phyloP scores from a whole-genome alignment of 1,140 invertebrate species.

The Cylas formicarius region DNA sequence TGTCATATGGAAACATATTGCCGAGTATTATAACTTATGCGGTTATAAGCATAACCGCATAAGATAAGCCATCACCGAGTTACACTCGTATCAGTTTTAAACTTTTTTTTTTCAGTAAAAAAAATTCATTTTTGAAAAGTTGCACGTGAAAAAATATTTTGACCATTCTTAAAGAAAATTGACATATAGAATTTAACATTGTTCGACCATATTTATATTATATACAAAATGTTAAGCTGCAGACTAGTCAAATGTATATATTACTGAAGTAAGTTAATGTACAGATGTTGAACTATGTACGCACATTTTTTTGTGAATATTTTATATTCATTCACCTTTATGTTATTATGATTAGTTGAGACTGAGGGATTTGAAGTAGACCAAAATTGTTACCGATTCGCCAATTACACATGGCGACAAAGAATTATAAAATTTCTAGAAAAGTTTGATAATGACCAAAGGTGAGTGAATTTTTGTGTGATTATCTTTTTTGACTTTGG shows the following conservation, averaged over 20 bases:
- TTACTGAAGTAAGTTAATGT: conserved; percentile 21
- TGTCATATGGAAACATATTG: background rate
- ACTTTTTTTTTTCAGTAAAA: background rate
- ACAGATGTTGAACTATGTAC: conserved; percentile 23
- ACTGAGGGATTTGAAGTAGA: too few relatives aligned
- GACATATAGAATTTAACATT: conserved; percentile 14
- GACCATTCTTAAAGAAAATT: conserved; percentile 1
- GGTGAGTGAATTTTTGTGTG: too few relatives aligned
- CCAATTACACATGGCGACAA: too few relatives aligned
- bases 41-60: conserved; percentile 1
- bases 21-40: background rate
- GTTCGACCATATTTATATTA: conserved; percentile 19
- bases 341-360: too few relatives aligned
- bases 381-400: too few relatives aligned
- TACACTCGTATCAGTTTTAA: conserved; percentile 5
- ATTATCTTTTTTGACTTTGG: too few relatives aligned
- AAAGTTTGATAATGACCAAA: too few relatives aligned
- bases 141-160: background rate
- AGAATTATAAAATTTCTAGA: too few relatives aligned
- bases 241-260: conserved; percentile 26
- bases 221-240: conserved; percentile 19
- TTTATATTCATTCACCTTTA: too few relatives aligned
- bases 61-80: too few relatives aligned
- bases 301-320: conserved; percentile 16
- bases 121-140: background rate